Evolutionary conservation across 1,140 invertebrate genomes (phyloP), one percentile per base, ranked within the genome.

Genomic region (Spodoptera frugiperda): DNA sequence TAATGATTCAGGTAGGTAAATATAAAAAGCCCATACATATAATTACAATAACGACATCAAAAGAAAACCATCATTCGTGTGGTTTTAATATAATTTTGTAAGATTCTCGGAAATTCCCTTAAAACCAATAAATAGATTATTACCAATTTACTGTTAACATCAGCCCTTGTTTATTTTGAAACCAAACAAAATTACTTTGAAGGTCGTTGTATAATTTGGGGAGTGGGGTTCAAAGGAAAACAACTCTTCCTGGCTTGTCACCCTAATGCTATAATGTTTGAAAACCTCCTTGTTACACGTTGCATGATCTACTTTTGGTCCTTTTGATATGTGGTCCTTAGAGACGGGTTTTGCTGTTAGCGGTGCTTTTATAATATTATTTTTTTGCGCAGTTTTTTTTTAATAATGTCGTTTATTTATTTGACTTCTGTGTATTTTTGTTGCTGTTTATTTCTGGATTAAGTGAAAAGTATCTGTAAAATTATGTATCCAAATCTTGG

Each of bases 261-360:
- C 19, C 10, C 19, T 12, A 12, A 21, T 55, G 21, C 19, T 55
- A 55, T 55, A 25, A 25, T 55, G 21, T 55, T 55, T 25, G 4
- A 25, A 25, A 17, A 12, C 21, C 53, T 55, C 19, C 33, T 39
- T 39, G 4, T 39, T 39, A 14, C 57, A 25, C 14, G n/a, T 39
- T 61, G 57, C 57, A 61, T 61, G 57, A 61, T 61, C 33, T 39
- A 61, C 57, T 9, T 25, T 61, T 17, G 25, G 14, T 39, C 57
- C 25, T 61, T 44, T 48, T 19, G 17, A 65, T 48, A 19, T 12
- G 44, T 46, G 33, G 14, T 63, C 12, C 21, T 65, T 48, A 48
- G 61, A 48, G 15, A 15, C 0, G 46, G 30, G 61, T 19, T 5
- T 15, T 33, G 19, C 12, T 46, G 44, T 0, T 0, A 65, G 44